phyloP scores from a whole-genome alignment of 2,888 invertebrate genomes.

The Terebella lapidaria region DNA sequence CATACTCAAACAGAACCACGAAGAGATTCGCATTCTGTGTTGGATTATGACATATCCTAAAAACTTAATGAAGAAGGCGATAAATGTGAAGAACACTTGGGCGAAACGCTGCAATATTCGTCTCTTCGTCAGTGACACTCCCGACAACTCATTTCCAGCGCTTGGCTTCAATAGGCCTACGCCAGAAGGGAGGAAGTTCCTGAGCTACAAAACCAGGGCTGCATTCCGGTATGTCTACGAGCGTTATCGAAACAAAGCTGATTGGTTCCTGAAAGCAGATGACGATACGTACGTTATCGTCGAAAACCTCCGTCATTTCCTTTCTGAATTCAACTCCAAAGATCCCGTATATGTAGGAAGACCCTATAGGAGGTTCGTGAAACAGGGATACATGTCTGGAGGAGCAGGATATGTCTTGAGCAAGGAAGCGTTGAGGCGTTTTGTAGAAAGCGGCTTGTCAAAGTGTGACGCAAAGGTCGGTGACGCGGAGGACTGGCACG shows the following conservation, averaged over 20 bases:
- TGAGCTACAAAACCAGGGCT: constrained; percentile 96
- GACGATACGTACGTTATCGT: no score
- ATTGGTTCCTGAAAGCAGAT: constrained; percentile 99
- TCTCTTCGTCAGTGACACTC: constrained; percentile 55
- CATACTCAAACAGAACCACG: no score
- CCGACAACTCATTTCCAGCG: constrained; percentile 70
- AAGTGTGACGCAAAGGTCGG: constrained; percentile 67
- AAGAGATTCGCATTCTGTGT: constrained; percentile 80
- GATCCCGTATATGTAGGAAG: constrained; percentile 73
- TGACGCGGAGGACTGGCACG: constrained; percentile 88
- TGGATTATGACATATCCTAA: constrained; percentile 94
- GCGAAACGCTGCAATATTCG: constrained; percentile 68
- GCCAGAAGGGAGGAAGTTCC: constrained; percentile 79
- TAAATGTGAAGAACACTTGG: constrained; percentile 91
- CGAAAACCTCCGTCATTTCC: constrained; percentile 86
- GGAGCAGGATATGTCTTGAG: constrained; percentile 84
- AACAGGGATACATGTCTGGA: constrained; percentile 56
- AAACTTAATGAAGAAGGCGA: constrained; percentile 83
- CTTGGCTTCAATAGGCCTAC: constrained; percentile 75
- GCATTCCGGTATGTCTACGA: constrained; percentile 85
- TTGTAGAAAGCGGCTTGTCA: constrained; percentile 69
- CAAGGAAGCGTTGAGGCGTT: constrained; percentile 68
- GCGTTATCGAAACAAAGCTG: constrained; percentile 74
- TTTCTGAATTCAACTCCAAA: constrained; percentile 68
- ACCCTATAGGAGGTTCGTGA: constrained; percentile 40